Evolutionary conservation across 2,888 invertebrate genomes (phyloP).

Genomic region (Lepidonotus clava): DNA sequence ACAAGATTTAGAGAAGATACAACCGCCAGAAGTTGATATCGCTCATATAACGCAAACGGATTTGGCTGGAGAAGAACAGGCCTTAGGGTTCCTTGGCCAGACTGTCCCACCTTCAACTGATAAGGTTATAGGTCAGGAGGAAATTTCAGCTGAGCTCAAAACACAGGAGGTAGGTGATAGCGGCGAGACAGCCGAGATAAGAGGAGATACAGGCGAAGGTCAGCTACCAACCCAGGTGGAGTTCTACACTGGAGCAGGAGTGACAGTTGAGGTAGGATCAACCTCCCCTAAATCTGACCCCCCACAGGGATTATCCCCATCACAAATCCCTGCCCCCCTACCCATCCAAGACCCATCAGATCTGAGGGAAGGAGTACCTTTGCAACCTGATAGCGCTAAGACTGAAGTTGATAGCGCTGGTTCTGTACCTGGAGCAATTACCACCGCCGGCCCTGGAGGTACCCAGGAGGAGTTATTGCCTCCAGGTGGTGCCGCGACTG

Average conservation of each 20-base stretch:
- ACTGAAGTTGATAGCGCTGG: background rate
- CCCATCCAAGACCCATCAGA: background rate
- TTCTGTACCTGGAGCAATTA: background rate
- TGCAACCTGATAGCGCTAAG: background rate
- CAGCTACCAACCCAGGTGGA: background rate
- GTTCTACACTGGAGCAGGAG: background rate
- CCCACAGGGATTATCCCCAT: background rate
- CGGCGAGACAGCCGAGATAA: background rate
- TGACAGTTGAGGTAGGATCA: background rate
- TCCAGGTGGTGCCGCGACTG: background rate
- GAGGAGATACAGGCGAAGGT: background rate
- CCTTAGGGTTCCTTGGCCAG: too few species aligned
- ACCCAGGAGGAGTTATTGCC: background rate
- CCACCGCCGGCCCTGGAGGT: conserved; percentile 5
- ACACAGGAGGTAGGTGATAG: background rate
- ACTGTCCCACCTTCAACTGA: too few species aligned
- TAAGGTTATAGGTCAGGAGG: background rate
- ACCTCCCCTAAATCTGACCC: background rate
- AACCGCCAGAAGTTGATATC: background rate
- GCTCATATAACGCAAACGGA: too few species aligned
- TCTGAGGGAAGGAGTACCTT: background rate
- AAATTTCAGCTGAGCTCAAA: background rate
- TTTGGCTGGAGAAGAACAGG: too few species aligned
- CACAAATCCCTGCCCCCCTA: background rate
- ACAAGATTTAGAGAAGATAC: background rate